Conservation (phyloP, 1,140 invertebrate species). For the Pinna nobilis region DNA sequence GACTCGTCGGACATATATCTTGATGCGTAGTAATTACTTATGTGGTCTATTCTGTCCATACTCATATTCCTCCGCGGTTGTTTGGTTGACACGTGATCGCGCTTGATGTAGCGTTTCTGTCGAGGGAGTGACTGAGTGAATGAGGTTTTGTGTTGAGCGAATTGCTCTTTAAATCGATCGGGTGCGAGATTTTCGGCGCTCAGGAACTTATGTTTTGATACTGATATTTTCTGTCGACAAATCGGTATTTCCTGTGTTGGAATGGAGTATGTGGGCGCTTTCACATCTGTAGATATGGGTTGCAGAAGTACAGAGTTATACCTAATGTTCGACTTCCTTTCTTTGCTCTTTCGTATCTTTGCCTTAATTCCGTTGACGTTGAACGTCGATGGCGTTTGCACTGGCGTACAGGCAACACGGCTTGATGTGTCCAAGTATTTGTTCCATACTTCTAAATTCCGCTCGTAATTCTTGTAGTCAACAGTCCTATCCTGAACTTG, state of each 20-base stretch:
- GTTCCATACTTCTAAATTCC: constrained; percentile 11
- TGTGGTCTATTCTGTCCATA: constrained; percentile 33
- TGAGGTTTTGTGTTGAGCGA: constrained; percentile 53
- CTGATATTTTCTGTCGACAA: constrained; percentile 55
- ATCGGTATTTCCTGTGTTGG: constrained; percentile 32
- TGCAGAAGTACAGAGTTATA: constrained; percentile 50
- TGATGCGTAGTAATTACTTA: constrained; percentile 23
- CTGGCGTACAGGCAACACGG: constrained; percentile 40
- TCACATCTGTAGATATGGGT: constrained; percentile 36
- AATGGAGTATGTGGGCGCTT: constrained; percentile 19
- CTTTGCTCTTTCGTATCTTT: constrained; percentile 15
- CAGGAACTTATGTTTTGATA: constrained; percentile 58
- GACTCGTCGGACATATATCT: constrained; percentile 34
- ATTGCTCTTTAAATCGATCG: constrained; percentile 46
- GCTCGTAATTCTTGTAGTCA: constrained; percentile 1
- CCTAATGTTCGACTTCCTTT: constrained; percentile 23
- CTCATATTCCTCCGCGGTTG: constrained; percentile 22
- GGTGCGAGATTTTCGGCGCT: constrained; percentile 58
- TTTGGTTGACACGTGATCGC: constrained; percentile 37
- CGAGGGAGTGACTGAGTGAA: constrained; percentile 35
- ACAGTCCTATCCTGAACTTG: too few species aligned
- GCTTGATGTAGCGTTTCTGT: constrained; percentile 46
- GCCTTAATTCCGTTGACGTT: constrained; percentile 40
- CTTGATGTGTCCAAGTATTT: constrained; percentile 15
- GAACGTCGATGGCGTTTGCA: constrained; percentile 44